Evolutionary conservation across 2,113 vertebrate genomes (phyloP).

Genomic region (Kryptolebias marmoratus): DNA sequence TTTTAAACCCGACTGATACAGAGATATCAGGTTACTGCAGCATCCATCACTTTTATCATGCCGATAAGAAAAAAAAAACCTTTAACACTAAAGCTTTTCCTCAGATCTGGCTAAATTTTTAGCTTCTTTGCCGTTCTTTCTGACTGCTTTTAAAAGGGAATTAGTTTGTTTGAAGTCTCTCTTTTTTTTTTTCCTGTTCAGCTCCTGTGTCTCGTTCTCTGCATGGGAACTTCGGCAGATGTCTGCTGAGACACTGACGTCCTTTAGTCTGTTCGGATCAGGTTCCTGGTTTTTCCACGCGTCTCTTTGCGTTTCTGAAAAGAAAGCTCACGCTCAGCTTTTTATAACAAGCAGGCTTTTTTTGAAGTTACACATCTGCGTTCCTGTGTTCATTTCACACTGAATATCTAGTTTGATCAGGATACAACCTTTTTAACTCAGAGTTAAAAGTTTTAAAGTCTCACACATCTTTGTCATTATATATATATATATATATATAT

Average conservation of each 20-base stretch:
- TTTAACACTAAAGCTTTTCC: constrained; percentile 3
- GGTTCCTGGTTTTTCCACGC: too few relatives aligned
- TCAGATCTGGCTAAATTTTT: constrained; percentile 30
- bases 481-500: too few relatives aligned
- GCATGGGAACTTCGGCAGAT: constrained; percentile 1
- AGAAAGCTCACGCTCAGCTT: background rate
- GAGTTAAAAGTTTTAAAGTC: too few relatives aligned
- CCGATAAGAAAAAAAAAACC: background rate
- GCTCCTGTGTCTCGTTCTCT: background rate
- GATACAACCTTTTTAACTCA: too few relatives aligned
- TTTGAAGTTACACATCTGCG: constrained; percentile 3
- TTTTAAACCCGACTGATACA: constrained; percentile 6
- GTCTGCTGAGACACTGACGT: constrained; percentile 39
- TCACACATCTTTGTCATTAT: too few relatives aligned
- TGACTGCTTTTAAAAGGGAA: constrained; percentile 24
- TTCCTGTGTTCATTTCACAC: background rate
- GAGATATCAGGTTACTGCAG: background rate
- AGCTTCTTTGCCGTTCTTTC: background rate
- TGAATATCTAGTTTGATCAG: constrained; percentile 1
- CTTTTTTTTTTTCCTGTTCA: background rate
- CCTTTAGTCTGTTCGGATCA: background rate
- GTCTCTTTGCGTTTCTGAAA: background rate
- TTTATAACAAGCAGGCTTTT: constrained; percentile 1
- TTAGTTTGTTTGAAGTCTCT: constrained; percentile 37
- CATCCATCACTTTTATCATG: background rate